Evolutionary conservation across 2,797 vertebrate species (phyloP), one percentile per base, ranked within the genome.

Genomic region (Enteromius mattozi): DNA sequence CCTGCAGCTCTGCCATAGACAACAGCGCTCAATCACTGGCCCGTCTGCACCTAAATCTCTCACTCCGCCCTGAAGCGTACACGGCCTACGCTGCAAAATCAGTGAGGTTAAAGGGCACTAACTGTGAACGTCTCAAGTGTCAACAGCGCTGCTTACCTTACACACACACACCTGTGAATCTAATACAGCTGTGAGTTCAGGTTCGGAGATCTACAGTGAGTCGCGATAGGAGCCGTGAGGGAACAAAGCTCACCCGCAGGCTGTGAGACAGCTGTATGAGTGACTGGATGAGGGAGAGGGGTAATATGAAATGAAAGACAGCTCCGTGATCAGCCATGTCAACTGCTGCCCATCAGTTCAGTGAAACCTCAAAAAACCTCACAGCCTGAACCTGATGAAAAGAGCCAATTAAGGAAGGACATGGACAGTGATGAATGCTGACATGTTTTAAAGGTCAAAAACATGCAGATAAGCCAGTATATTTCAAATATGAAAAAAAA

Each of bases 1-100:
- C 88, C 85, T 51, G 77, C 84, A 81, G 35, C 66, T 82, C 84
- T 84, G 88, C 91, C 90, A 90, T 88, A 84, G 87, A 92, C 90
- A 90, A 92, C 88, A 91, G 87, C 0, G 16, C 63, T 81, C 19
- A 47, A 47, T 75, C 42, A 51, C 16, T 17, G 2, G 19, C 54
- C 54, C 21, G 4, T 35, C 54, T 72, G 19, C 70, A 35, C 40
- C 42, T 30, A 66, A 63, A 66, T 17, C 6, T 74, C 80, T 61
- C 27, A 27, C 54, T 82, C 70, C 3, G 2, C n/a, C 30, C 42
- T 14, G 9, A 75, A 27, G 59, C 42, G 1, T 24, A 65, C 49
- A 14, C 3, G 30, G 59, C n/a, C 16, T 17, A 71, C 14, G 19
- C 54, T 74, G 17, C 33, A 83, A 33, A 76, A 66, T 30, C 35